Conservation (phyloP, 2,888 invertebrate genomes). For the Digitonthophagus gazella region DNA sequence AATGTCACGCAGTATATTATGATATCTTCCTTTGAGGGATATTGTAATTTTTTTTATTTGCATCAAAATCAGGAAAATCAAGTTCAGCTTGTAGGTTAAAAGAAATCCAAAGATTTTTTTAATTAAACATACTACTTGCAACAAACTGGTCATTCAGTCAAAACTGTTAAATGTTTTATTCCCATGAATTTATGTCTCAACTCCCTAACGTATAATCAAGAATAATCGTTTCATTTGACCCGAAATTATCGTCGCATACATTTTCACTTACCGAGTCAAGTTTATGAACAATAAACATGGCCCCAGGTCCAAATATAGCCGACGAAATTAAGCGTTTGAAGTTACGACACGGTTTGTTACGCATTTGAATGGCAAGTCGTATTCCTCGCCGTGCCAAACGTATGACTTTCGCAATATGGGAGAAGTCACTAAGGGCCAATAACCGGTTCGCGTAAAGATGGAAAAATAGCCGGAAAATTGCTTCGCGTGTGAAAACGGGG, state of each 20-base stretch:
- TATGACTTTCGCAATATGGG: not conserved
- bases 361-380: not conserved
- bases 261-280: too few species aligned
- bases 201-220: not conserved
- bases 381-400: not conserved
- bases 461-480: constrained; percentile 6
- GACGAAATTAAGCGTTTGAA: not conserved
- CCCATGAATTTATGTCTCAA: too few species aligned
- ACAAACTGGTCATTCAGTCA: too few species aligned
- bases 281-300: not conserved
- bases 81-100: too few species aligned
- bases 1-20: too few species aligned
- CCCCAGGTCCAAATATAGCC: not conserved
- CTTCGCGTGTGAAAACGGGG: not conserved
- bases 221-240: not conserved
- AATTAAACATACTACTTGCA: too few species aligned
- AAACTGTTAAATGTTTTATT: not conserved
- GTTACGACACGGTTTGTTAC: not conserved
- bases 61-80: too few species aligned
- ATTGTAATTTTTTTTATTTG: too few species aligned
- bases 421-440: not conserved
- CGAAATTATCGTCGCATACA: too few species aligned
- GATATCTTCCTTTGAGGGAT: too few species aligned
- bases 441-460: not conserved
- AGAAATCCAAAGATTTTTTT: too few species aligned